phyloP scores from a whole-genome alignment of 2,797 vertebrate species.

The Liparis tanakae region DNA sequence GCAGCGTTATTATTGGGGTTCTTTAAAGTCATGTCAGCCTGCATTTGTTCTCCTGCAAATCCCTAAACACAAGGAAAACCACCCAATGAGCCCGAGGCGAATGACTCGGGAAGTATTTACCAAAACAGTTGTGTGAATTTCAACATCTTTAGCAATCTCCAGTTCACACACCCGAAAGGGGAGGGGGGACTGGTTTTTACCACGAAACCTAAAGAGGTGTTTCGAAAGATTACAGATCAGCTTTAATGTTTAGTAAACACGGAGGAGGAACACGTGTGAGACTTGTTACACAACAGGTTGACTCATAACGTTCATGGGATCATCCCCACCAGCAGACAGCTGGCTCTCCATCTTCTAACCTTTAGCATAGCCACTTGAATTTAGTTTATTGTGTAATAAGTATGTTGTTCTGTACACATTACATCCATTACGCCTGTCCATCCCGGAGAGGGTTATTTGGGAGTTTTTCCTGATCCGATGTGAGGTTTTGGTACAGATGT shows the following conservation, averaged over 20 bases:
- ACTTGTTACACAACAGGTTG: slow-evolving; percentile 29
- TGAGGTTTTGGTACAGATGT: too few relatives aligned
- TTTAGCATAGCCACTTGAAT: background rate
- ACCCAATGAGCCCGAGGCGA: slow-evolving; percentile 1
- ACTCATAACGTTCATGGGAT: background rate
- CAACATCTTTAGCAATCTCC: too few relatives aligned
- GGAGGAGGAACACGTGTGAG: slow-evolving; percentile 10
- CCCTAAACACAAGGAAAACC: background rate
- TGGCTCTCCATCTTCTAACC: background rate
- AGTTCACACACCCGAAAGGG: slow-evolving; percentile 23
- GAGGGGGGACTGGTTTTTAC: slow-evolving; percentile 38
- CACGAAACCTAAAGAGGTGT: slow-evolving; percentile 66
- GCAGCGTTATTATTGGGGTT: slow-evolving; percentile 27
- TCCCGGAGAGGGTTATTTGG: too few relatives aligned
- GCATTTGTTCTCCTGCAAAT: slow-evolving; percentile 23
- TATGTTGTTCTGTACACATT: too few relatives aligned
- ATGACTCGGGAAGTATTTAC: slow-evolving; percentile 31
- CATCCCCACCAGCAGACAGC: background rate
- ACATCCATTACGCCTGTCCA: too few relatives aligned
- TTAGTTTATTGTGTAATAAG: background rate
- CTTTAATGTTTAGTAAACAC: slow-evolving; percentile 64
- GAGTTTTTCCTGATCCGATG: too few relatives aligned
- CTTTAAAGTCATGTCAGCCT: slow-evolving; percentile 26
- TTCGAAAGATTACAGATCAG: slow-evolving; percentile 71
- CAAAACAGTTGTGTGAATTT: background rate